Evolutionary conservation across 2,113 vertebrate species (phyloP).

Genomic region (Calidris pygmaea): DNA sequence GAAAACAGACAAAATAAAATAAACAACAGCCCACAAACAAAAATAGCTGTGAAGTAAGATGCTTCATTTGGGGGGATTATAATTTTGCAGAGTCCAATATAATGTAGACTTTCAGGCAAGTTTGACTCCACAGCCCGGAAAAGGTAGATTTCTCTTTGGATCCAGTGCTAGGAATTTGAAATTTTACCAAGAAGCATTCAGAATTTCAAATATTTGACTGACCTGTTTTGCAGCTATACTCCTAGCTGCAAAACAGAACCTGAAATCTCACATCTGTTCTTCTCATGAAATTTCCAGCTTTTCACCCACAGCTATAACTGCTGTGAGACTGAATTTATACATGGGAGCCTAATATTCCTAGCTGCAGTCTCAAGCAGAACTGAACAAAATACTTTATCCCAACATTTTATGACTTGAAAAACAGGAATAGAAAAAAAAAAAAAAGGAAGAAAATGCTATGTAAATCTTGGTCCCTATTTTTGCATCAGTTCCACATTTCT

Average conservation of each 20-base stretch:
- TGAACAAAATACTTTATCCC: background rate
- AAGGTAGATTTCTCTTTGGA: background rate
- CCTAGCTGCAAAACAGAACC: background rate
- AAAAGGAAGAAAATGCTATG: background rate
- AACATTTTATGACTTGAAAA: background rate
- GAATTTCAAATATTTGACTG: background rate
- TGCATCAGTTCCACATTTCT: background rate
- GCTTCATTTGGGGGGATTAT: background rate
- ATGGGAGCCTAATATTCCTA: background rate
- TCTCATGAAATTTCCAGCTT: background rate
- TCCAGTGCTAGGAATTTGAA: background rate
- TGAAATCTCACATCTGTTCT: background rate
- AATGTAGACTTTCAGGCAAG: background rate
- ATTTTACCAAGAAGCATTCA: background rate
- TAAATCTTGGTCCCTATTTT: background rate
- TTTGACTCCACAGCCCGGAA: background rate
- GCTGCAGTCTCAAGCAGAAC: background rate
- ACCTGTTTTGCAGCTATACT: background rate
- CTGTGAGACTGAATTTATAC: background rate
- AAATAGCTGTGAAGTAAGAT: background rate
- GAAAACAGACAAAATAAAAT: background rate
- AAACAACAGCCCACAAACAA: background rate
- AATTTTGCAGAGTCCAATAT: background rate
- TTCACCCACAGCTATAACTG: background rate
- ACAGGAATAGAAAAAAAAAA: background rate